Evolutionary conservation across 1,140 invertebrate species (phyloP).

Genomic region (Drosophila auraria): DNA sequence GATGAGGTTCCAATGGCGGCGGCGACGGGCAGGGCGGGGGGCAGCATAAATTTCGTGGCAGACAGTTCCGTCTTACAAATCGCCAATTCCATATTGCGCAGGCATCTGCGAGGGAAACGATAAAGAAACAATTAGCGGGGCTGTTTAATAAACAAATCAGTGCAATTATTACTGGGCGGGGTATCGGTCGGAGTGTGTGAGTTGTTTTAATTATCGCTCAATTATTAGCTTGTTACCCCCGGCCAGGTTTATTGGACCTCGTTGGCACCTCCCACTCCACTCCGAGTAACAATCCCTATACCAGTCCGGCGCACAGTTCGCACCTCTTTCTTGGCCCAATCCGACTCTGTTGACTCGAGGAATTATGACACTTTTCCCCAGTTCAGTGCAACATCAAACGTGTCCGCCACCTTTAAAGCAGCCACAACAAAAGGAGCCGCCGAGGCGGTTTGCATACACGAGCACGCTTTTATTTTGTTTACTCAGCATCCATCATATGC

Average conservation of each 20-base stretch:
- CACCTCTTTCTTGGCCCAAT: constrained; percentile 66
- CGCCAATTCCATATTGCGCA: constrained; percentile 82
- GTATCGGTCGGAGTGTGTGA: constrained; percentile 15
- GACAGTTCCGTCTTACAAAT: constrained; percentile 83
- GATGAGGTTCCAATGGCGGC: constrained; percentile 52
- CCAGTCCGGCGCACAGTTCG: constrained; percentile 31
- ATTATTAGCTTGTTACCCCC: constrained; percentile 57
- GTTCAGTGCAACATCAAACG: constrained; percentile 63
- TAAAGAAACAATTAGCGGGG: constrained; percentile 33
- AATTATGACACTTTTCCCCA: constrained; percentile 72
- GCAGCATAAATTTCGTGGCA: constrained; percentile 83
- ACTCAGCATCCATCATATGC: constrained; percentile 73
- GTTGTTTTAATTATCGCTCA: constrained; percentile 54
- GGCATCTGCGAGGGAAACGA: constrained; percentile 57
- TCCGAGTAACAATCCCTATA: background rate
- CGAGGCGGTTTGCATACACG: constrained; percentile 62
- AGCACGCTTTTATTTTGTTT: constrained; percentile 68
- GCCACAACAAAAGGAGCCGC: constrained; percentile 77
- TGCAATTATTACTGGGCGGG: constrained; percentile 20
- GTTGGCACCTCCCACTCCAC: constrained; percentile 64
- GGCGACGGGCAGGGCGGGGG: constrained; percentile 61
- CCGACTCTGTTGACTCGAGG: constrained; percentile 58
- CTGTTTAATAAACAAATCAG: constrained; percentile 38
- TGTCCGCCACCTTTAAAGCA: constrained; percentile 38
- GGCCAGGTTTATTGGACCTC: constrained; percentile 39